These are phyloP conservation scores for Drosophila auraria DNA, from an alignment of 1,140 invertebrate genomes.

Conservation along the genomic window DNA sequence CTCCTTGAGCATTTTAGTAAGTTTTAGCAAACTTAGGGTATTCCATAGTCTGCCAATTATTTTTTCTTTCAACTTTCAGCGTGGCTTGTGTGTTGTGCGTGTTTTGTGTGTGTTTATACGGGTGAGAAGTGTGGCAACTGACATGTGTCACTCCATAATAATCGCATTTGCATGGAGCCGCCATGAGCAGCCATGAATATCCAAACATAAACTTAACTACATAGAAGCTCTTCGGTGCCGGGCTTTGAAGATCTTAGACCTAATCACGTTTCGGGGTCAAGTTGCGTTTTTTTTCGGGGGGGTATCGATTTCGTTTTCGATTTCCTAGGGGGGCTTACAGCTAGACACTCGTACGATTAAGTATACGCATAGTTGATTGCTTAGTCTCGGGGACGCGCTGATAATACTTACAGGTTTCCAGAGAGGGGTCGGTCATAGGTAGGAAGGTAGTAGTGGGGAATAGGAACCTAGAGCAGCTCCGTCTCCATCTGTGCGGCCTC, in stretches of 20 bases:
- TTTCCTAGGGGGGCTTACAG: conserved; percentile 30
- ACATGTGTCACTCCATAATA: conserved; percentile 59
- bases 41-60: background rate
- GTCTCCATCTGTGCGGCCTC: conserved; percentile 80
- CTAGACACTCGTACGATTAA: conserved; percentile 65
- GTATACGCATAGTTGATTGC: conserved; percentile 70
- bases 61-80: background rate
- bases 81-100: conserved; percentile 9
- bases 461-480: conserved; percentile 78
- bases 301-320: conserved; percentile 22
- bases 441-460: conserved; percentile 5
- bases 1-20: background rate
- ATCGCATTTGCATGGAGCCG: conserved; percentile 52
- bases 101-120: conserved; percentile 24
- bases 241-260: conserved; percentile 72
- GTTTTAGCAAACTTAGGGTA: background rate
- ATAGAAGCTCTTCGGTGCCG: conserved; percentile 69
- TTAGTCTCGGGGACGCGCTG: conserved; percentile 55
- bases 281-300: background rate
- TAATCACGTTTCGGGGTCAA: conserved; percentile 71
- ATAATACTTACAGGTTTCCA: conserved; percentile 76
- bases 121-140: conserved; percentile 45
- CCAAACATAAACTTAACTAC: conserved; percentile 61
- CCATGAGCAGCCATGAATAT: conserved; percentile 47
- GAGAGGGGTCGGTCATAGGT: conserved; percentile 3